Percentiles rank a stretch among this genome's conserved stretches.
Evolutionary conservation across 2,888 invertebrate species (phyloP).

Genomic region (Drosophila mettleri): DNA sequence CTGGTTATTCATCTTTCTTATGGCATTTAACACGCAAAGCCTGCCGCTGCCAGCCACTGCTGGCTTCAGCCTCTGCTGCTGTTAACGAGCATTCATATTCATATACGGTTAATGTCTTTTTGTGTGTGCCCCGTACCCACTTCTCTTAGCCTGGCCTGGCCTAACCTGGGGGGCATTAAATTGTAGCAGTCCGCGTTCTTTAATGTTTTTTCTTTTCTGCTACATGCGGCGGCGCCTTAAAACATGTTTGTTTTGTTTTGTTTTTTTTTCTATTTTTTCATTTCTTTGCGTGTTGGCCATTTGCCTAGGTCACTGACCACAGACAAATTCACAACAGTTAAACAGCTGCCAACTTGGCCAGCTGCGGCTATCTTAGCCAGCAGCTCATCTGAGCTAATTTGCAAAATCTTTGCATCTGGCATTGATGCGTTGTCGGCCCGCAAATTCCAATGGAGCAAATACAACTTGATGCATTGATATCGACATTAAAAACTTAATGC

Average conservation of each 20-base stretch:
- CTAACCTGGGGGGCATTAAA: conserved; percentile 38
- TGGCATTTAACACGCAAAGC: conserved; percentile 64
- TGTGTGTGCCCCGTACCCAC: conserved; percentile 18
- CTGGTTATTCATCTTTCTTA: conserved; percentile 38
- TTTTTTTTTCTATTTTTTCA: not conserved
- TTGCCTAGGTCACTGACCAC: conserved; percentile 74
- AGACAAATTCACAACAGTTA: conserved; percentile 75
- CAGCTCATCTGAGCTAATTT: conserved; percentile 12
- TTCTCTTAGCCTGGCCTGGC: not conserved
- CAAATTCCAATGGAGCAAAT: conserved; percentile 13
- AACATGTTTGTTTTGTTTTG: conserved; percentile 62
- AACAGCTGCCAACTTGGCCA: conserved; percentile 34
- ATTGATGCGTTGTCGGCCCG: not conserved
- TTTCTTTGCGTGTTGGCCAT: conserved; percentile 9
- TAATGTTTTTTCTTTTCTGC: conserved; percentile 34
- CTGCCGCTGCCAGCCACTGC: not conserved
- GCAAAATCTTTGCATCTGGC: not conserved
- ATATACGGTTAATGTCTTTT: conserved; percentile 68
- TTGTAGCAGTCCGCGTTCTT: conserved; percentile 50
- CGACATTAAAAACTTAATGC: too few relatives aligned
- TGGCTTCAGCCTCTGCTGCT: conserved; percentile 11
- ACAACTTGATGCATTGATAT: not conserved
- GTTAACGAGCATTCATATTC: conserved; percentile 70
- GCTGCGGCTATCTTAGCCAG: conserved; percentile 20
- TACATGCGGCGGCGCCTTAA: conserved; percentile 34